phyloP scores from a whole-genome alignment of 2,888 invertebrate genomes.

The Muscina levida region DNA sequence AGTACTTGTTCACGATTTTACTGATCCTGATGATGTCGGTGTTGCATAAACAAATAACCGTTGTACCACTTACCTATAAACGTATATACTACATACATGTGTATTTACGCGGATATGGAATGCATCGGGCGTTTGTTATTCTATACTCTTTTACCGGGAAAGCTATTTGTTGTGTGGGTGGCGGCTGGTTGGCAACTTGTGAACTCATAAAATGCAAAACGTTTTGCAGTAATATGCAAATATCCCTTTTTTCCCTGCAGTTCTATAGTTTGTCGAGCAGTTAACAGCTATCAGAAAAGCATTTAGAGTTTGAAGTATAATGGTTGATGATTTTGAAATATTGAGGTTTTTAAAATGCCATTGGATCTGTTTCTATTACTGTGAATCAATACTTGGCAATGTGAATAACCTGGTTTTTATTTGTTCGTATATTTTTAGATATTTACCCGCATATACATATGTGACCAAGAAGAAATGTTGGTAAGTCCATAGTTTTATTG shows the following conservation, averaged over 20 bases:
- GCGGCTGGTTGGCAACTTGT: neutral
- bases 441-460: neutral
- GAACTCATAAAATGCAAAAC: neutral
- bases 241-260: neutral
- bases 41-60: constrained; percentile 4
- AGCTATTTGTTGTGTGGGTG: neutral
- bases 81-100: neutral
- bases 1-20: neutral
- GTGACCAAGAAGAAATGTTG: too few species aligned
- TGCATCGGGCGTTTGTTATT: neutral
- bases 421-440: constrained; percentile 3
- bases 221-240: constrained; percentile 15
- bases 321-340: too few species aligned
- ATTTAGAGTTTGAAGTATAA: too few species aligned
- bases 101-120: neutral
- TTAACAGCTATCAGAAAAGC: neutral
- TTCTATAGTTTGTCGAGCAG: neutral
- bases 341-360: neutral
- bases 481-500: too few species aligned
- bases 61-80: neutral
- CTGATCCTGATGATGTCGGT: neutral
- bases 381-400: neutral
- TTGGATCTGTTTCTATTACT: neutral
- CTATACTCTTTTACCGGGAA: neutral
- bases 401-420: neutral